Base-by-base conservation (phyloP, 2,888 invertebrate genomes). In the Drosophila neonasuta region DNA sequence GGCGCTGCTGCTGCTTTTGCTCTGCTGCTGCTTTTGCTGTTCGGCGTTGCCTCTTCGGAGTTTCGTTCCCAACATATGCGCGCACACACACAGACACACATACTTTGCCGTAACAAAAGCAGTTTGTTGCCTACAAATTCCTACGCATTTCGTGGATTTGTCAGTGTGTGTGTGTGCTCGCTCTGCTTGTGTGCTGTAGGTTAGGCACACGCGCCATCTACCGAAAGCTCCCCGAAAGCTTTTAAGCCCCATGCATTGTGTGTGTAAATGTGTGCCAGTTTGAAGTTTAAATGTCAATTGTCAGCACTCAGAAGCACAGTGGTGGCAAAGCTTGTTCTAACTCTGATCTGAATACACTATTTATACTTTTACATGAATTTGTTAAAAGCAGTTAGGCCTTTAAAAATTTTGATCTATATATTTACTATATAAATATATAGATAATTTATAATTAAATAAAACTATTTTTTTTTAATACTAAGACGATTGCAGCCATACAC, bases 121-220 rank as follows among this genome's bases (percentile, higher is more conserved):
- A 68, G 66, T 75, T 75, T 76, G 70, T 73, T 73, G 77, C 70
- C 71, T 51, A 76, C 70, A 74, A 78, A 82, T 86, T 86, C 79
- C 80, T 83, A 82, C 83, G 86, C 83, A 83, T 62, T 77, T 79
- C 58, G 5, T 59, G 50, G 50, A 34, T 44, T 20, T 50, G 41
- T 57, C 48, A 48, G 17, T 41, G 54, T 56, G 61, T 68, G 67
- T 13, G 13, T 60, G 68, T 64, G 64, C 66, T 61, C 42, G 57
- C 59, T 56, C 45, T 61, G 39, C 50, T 46, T 64, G 44, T 60
- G 69, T 77, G 71, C 71, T 74, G 80, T 79, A 81, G 86, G 86
- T 86, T 87, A 86, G 81, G 85, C 77, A 83, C 86, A 82, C 73
- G 68, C 73, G 67, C 78, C 39, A 71, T 65, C 55, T 49, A 57